phyloP scores from a whole-genome alignment of 1,140 invertebrate species.

The Lutraria rhynchaena region DNA sequence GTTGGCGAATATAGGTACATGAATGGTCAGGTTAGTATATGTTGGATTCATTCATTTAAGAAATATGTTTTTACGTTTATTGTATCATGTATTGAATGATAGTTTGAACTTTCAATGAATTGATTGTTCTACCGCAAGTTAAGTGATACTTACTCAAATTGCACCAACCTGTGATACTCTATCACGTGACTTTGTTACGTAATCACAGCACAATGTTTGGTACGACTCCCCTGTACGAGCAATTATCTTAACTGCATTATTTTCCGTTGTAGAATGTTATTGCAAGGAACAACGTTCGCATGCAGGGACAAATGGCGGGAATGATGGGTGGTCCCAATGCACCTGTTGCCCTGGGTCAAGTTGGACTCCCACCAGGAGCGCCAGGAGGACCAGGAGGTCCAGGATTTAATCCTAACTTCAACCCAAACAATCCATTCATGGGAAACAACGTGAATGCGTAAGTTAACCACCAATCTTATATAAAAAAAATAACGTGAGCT shows the following conservation, averaged over 20 bases:
- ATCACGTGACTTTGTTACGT: too few species aligned
- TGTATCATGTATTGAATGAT: neutral
- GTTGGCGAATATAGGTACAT: conserved; percentile 51
- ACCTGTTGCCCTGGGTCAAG: conserved; percentile 29
- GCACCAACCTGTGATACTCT: too few species aligned
- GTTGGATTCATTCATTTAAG: too few species aligned
- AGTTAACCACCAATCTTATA: neutral
- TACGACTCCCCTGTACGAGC: too few species aligned
- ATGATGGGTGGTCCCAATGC: neutral
- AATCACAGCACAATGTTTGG: too few species aligned
- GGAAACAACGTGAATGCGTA: conserved; percentile 18
- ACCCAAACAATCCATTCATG: conserved; percentile 36
- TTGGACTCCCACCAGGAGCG: conserved; percentile 12
- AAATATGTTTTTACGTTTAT: neutral
- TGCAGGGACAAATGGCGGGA: conserved; percentile 29
- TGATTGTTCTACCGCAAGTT: neutral
- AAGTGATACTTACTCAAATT: too few species aligned
- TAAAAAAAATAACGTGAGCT: too few species aligned
- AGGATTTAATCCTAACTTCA: conserved; percentile 12
- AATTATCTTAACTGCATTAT: too few species aligned
- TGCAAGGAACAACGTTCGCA: conserved; percentile 6
- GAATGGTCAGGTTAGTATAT: conserved; percentile 48
- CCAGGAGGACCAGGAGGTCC: conserved; percentile 9
- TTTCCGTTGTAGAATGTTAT: conserved; percentile 39
- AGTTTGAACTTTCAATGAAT: neutral